Evolutionary conservation across 2,113 vertebrate genomes (phyloP), one percentile per base, ranked within the genome.

Genomic region (Colistium nudipinnis): DNA sequence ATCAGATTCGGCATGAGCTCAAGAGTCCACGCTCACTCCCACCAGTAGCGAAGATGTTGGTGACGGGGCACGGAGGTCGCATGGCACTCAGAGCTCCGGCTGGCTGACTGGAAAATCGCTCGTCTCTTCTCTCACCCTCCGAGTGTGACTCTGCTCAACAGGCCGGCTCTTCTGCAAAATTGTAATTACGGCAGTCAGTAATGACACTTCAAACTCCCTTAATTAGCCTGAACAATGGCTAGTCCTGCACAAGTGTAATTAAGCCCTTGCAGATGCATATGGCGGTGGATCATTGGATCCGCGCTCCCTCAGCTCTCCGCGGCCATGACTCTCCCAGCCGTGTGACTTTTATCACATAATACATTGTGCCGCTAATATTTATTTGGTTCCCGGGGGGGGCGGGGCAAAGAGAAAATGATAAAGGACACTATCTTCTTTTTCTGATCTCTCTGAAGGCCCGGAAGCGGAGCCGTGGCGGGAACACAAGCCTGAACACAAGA

Each of bases 161-260:
- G 67, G 52, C 57, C 9, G 53, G 53, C 76, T 81, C 74, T 63
- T 60, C 67, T 45, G 52, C 33, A 55, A 70, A 78, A 80, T 70
- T 70, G 59, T 68, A 69, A 81, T 77, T 62, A 83, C n/a, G 41
- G 39, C 38, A 80, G 64, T 75, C 59, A 59, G 44, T 76, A 74
- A 81, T 69, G 63, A 84, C 74, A 76, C 65, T 64, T 82, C 62
- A 33, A 76, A 81, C 62, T 52, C 64, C 61, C 83, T 43, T 82
- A 78, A 84, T 88, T 87, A 85, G 79, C 76, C 61, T 60, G 63
- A 73, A 84, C 76, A 82, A 77, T 74, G 45, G 65, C 39, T 45
- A 31, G 51, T 63, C 52, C 41, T 52, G 54, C 65, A 53, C 44
- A 57, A 19, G n/a, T 73, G 49, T 84, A 82, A 87, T 86, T 86